Evolutionary conservation across 2,888 invertebrate species (phyloP), one percentile per base, ranked within the genome.

Genomic region (Schizaphis graminum): DNA sequence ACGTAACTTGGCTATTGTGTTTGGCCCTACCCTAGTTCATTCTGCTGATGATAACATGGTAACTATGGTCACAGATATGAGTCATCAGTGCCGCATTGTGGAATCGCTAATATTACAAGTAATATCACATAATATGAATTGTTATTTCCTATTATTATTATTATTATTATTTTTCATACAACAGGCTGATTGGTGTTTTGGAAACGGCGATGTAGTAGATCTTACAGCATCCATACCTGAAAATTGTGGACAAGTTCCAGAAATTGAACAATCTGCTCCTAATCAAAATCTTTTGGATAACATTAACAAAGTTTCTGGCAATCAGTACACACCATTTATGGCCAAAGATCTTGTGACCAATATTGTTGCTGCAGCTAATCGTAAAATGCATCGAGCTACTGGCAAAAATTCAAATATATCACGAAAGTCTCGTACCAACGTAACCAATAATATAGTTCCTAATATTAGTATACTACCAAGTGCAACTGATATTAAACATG

Each of bases 31-130:
- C 94, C 97, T 99, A 95, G 98, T 99, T 94, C 97, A 98, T 95
- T 97, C 98, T 26, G 98, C 98, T 94, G 98, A 98, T 95, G 98
- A 98, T 96, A 98, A 98, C 95, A 98, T 99, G 97, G 97, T 98
- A 95, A 98, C 98, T 47, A 98, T 99, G 97, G 98, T 98, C 49
- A 98, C 98, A 95, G 98, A 99, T 96, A 99, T 99, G 99, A 98
- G 98, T 95, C 98, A 98, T 96, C 99, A 99, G 96, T 99, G 98
- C 96, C 97, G 98, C 95, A 98, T 99, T 95, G 98, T 99, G 94
- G 99, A 99, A 96, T 97, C 98, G 94, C 97, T 99, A 95, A 97
- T 99, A 95, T 97, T 97, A 95, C 97, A 98, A 96, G 98, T 98
- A 96, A 97, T 28, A 11, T 21, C 21, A n/a, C 49, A 47, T 26